phyloP scores from a whole-genome alignment of 2,797 vertebrate species.

The Taeniopygia guttata region DNA sequence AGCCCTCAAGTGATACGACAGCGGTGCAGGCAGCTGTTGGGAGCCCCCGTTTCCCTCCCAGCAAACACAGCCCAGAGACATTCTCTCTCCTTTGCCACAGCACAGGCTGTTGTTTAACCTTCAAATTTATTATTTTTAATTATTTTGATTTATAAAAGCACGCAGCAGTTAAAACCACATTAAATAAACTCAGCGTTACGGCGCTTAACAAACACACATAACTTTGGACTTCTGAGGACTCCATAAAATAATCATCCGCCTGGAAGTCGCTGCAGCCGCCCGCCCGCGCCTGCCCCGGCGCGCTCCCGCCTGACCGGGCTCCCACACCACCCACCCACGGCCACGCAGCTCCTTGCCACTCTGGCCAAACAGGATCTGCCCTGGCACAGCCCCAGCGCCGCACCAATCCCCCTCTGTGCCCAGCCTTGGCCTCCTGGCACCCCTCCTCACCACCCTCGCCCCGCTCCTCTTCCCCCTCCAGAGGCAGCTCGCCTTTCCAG shows the following conservation, averaged over 20 bases:
- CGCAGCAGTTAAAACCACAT: slow-evolving; percentile 79
- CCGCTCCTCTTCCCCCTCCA: neutral
- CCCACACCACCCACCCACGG: neutral
- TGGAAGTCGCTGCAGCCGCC: slow-evolving; percentile 76
- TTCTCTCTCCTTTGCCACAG: slow-evolving; percentile 63
- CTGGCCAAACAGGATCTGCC: neutral
- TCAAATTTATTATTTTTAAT: slow-evolving; percentile 89
- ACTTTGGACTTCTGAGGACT: slow-evolving; percentile 72
- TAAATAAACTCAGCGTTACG: slow-evolving; percentile 81
- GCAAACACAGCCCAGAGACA: neutral
- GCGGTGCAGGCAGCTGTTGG: neutral
- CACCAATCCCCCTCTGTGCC: neutral
- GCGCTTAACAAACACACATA: slow-evolving; percentile 79
- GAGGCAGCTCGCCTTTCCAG: neutral
- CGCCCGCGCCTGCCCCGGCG: slow-evolving; percentile 4
- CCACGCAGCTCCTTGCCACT: neutral
- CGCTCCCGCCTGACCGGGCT: neutral
- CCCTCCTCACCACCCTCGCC: neutral
- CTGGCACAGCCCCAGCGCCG: neutral
- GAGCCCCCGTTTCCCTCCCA: neutral
- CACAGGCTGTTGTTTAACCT: slow-evolving; percentile 78
- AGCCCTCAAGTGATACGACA: neutral
- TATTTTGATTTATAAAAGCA: slow-evolving; percentile 88
- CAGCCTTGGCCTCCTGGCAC: neutral
- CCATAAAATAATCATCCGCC: slow-evolving; percentile 81